Evolutionary conservation across 1,140 invertebrate genomes (phyloP).

Genomic region (Caenorhabditis remanei): DNA sequence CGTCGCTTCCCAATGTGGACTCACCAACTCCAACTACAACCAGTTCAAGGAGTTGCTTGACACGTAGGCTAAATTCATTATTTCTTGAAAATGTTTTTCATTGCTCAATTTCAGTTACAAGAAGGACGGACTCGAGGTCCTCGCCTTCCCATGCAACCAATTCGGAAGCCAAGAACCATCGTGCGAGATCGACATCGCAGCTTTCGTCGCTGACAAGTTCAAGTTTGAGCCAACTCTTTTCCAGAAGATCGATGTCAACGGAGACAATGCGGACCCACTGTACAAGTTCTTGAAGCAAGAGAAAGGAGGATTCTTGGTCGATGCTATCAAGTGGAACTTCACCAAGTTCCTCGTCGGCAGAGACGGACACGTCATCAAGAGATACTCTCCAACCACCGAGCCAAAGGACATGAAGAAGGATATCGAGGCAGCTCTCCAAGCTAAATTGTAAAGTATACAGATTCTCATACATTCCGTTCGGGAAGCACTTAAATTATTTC

Average conservation of each 20-base stretch:
- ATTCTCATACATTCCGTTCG: not conserved
- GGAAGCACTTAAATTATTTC: not conserved
- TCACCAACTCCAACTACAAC: conserved; percentile 74
- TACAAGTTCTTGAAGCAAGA: conserved; percentile 47
- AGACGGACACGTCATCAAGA: conserved; percentile 86
- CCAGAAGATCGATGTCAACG: conserved; percentile 73
- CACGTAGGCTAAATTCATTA: not conserved
- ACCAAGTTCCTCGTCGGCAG: conserved; percentile 93
- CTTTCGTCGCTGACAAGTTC: conserved; percentile 78
- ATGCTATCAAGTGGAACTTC: conserved; percentile 80
- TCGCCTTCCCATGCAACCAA: conserved; percentile 75
- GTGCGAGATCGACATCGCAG: conserved; percentile 72
- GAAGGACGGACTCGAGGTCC: conserved; percentile 70
- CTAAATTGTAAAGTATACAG: conserved; percentile 46
- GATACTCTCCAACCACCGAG: conserved; percentile 80
- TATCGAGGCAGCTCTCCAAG: conserved; percentile 56
- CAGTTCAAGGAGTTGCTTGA: conserved; percentile 68
- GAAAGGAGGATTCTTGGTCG: conserved; percentile 34
- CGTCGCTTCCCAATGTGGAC: conserved; percentile 70
- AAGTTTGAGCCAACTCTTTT: conserved; percentile 75
- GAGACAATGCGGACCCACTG: conserved; percentile 62
- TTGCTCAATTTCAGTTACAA: conserved; percentile 67
- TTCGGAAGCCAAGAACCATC: conserved; percentile 72
- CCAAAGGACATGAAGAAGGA: conserved; percentile 62
- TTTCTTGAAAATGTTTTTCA: not conserved